Evolutionary conservation across 2,888 invertebrate genomes (phyloP), one percentile per base, ranked within the genome.

Genomic region (Drosophila neotestacea): DNA sequence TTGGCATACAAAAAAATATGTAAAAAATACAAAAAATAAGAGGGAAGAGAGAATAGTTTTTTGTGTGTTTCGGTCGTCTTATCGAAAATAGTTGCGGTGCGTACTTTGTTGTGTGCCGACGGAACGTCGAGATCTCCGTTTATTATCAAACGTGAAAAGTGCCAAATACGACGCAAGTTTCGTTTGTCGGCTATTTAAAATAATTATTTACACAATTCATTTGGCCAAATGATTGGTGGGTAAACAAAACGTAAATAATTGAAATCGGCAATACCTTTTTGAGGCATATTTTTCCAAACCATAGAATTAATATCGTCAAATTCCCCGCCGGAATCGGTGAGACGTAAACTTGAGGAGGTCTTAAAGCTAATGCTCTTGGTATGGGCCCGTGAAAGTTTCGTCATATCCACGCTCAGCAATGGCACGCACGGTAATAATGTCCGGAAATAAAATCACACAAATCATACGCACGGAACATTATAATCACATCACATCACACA

Each of bases 281-380:
- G 10, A 41, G 47, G 16, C 5, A 13, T 39, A 48, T 28, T 39
- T 54, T 44, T 54, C 16, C 61, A n/a, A 46, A 51, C 27, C 58
- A 48, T 64, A 91, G 91, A 92, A 73, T 73, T 91, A 70, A 91
- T 92, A 42, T 79, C 91, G 32, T 90, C 90, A 11, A 91, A 90
- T 70, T 90, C 90, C 11, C 16, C 91, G 58, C 85, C 91, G 56
- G 93, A 93, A 69, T 94, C 94, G 62, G 91, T 95, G 60, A 93
- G 94, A 76, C 94, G 94, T 77, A 95, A 95, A 88, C 93, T 97
- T 87, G 96, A 97, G 91, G 96, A 96, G 90, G 94, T 97, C 74
- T 94, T 96, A 88, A 96, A 96, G 92, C 93, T 96, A 86, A 96
- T 97, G 96, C 94, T 97, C 86, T 93, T 96, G 90, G 94, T 97